A percentile compares a stretch with the other conserved stretches of the same genome.
Evolutionary conservation across 2,888 invertebrate genomes (phyloP).

Genomic region (Rhagonycha fulva): DNA sequence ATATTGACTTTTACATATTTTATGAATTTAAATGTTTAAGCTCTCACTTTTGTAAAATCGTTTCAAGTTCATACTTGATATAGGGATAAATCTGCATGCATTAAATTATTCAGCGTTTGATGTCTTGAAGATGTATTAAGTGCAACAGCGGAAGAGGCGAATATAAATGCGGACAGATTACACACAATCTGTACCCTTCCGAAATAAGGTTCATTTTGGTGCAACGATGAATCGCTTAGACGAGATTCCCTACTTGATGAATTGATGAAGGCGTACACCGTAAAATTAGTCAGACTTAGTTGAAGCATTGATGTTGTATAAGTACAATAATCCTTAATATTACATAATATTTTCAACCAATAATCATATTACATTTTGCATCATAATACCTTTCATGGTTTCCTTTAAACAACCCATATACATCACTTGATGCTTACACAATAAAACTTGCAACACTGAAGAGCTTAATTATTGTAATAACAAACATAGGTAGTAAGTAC

Average conservation of each 20-base stretch:
- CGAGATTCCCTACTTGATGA: constrained; percentile 39
- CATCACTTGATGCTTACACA: neutral
- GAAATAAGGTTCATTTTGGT: constrained; percentile 35
- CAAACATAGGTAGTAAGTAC: too few relatives aligned
- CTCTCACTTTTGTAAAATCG: neutral
- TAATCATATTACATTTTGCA: constrained; percentile 1
- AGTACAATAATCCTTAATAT: constrained; percentile 24
- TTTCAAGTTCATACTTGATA: constrained; percentile 4
- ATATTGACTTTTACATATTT: neutral
- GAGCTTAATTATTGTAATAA: neutral
- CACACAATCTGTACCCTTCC: constrained; percentile 39
- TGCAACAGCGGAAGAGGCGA: constrained; percentile 32
- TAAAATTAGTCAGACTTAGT: constrained; percentile 43
- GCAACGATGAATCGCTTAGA: constrained; percentile 31
- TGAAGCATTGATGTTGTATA: constrained; percentile 25
- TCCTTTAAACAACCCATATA: neutral
- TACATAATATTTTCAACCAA: constrained; percentile 5
- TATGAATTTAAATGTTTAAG: neutral
- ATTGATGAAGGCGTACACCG: constrained; percentile 44
- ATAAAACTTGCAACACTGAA: neutral
- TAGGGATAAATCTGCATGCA: constrained; percentile 21
- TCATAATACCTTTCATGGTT: neutral
- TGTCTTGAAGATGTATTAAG: constrained; percentile 28
- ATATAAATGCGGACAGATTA: constrained; percentile 41
- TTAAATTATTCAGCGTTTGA: constrained; percentile 24